Evolutionary conservation across 2,888 invertebrate genomes (phyloP), one percentile per base, ranked within the genome.

Genomic region (Drosophila diplacantha): DNA sequence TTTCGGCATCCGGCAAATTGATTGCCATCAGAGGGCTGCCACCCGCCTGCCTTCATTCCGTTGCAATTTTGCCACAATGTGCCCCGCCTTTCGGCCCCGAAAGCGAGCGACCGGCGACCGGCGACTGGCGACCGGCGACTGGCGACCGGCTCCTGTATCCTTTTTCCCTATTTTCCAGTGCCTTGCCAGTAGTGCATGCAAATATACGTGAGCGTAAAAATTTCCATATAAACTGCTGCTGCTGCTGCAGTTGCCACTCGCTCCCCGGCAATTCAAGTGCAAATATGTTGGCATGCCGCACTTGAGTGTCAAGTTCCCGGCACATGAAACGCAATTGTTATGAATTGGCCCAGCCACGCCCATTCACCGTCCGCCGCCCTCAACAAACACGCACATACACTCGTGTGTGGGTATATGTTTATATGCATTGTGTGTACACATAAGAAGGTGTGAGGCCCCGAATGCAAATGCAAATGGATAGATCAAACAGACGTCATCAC

Each of bases 321-420:
- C 62, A 60, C 80, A 79, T 75, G 75, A 69, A 76, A 82, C 62
- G 81, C 77, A 80, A 83, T 77, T 77, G 77, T 77, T 83, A 74
- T 83, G 72, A 77, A 77, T 74, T 83, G 81, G 69, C 59, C 61
- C 35, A 29, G 52, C 22, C 24, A 37, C 32, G 18, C 43, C 54
- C 32, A 35, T 5, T 44, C 44, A 18, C 26, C 43, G 43, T 26
- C 43, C 26, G 8, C 24, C 37, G 39, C 31, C 35, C 24, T 49
- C 37, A 43, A 39, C 63, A 68, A 55, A 71, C 63, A 66, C 24
- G n/a, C 32, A 50, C 8, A 12, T 26, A n/a, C 11, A 7, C 3
- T 16, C 11, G n/a, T 22, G 22, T 22, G 39, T n/a, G 26, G 16
- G 16, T 41, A 29, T 32, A 22, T 20, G 35, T 46, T 5, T 16